Evolutionary conservation across 2,113 vertebrate species (phyloP).

Genomic region (Amblyornis subalaris): DNA sequence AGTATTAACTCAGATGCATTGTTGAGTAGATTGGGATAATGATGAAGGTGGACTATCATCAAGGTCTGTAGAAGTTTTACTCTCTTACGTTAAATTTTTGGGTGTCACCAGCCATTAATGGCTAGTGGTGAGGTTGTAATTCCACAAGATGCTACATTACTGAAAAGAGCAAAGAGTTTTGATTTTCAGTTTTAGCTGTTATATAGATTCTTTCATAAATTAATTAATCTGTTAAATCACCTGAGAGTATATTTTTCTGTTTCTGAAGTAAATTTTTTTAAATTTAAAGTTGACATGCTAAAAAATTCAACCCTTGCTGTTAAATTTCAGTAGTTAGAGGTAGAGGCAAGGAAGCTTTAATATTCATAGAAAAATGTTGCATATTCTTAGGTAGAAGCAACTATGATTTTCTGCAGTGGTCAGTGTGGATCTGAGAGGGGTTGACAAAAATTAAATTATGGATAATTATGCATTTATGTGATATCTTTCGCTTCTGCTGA

Average conservation of each 20-base stretch:
- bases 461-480: neutral
- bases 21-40: neutral
- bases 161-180: neutral
- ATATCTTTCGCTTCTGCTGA: neutral
- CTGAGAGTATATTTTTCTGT: neutral
- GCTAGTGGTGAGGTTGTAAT: neutral
- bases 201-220: neutral
- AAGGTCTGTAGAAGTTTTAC: neutral
- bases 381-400: neutral
- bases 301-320: neutral
- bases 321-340: neutral
- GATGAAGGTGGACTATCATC: neutral
- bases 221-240: neutral
- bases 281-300: neutral
- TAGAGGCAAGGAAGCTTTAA: neutral
- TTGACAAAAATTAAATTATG: neutral
- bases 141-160: neutral
- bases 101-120: neutral
- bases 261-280: neutral
- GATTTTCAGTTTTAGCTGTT: neutral
- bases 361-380: neutral
- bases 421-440: neutral
- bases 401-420: neutral
- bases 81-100: neutral
- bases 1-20: neutral